Conservation (phyloP, 2,888 invertebrate genomes). For the Phengaris arion region DNA sequence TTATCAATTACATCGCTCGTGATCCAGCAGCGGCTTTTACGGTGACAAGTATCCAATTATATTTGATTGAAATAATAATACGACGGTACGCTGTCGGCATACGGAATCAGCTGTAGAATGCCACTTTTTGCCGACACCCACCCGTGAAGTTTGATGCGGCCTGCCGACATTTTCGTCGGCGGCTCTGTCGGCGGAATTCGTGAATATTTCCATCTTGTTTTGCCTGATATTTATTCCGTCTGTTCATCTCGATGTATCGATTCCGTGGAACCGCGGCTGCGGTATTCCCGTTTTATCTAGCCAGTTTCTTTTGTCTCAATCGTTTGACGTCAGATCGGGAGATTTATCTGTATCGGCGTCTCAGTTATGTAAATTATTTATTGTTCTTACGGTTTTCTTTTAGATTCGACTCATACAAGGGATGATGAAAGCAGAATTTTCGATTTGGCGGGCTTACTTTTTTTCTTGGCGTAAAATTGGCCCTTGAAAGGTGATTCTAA, state of each 20-base stretch:
- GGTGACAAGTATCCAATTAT: slow-evolving; percentile 73
- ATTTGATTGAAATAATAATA: slow-evolving; percentile 74
- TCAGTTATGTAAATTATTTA: slow-evolving; percentile 35
- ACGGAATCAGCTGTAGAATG: slow-evolving; percentile 45
- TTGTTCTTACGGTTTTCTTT: slow-evolving; percentile 23
- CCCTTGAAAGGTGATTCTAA: slow-evolving; percentile 7
- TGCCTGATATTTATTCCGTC: slow-evolving; percentile 63
- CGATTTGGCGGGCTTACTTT: not conserved
- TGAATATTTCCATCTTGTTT: slow-evolving; percentile 64
- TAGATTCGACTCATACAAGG: slow-evolving; percentile 20
- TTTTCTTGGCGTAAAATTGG: not conserved
- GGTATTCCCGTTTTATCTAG: slow-evolving; percentile 44
- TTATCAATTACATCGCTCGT: slow-evolving; percentile 24
- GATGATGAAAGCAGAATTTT: not conserved
- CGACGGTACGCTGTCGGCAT: slow-evolving; percentile 58
- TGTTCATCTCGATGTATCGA: slow-evolving; percentile 57
- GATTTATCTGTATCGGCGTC: slow-evolving; percentile 52
- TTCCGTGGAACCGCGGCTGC: slow-evolving; percentile 56
- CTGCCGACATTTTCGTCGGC: slow-evolving; percentile 58
- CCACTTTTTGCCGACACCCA: slow-evolving; percentile 61
- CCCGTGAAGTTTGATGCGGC: slow-evolving; percentile 62
- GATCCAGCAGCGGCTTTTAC: slow-evolving; percentile 51
- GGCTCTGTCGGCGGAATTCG: slow-evolving; percentile 53
- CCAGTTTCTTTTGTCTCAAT: slow-evolving; percentile 59
- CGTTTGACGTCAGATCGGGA: slow-evolving; percentile 52